Percentiles rank a stretch among this genome's conserved stretches.
Conservation (phyloP, 2,113 vertebrate genomes). For the Aptenodytes forsteri region DNA sequence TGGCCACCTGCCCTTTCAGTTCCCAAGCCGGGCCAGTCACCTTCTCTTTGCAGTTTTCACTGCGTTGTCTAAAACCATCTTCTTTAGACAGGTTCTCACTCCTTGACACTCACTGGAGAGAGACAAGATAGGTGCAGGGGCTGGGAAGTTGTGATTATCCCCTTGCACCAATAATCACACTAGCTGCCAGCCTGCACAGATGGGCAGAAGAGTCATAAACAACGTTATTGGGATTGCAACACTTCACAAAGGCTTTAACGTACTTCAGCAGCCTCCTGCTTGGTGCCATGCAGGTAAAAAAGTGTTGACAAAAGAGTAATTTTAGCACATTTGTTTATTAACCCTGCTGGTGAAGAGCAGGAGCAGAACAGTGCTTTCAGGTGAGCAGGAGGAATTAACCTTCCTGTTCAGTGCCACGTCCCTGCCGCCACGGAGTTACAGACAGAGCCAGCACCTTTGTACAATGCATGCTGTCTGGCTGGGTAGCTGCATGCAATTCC, state of each 20-base stretch:
- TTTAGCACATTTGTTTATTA: not conserved
- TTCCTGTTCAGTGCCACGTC: not conserved
- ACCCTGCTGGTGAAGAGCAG: not conserved
- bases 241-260: not conserved
- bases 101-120: not conserved
- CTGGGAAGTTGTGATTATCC: not conserved
- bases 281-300: not conserved
- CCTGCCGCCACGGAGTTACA: not conserved
- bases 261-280: not conserved
- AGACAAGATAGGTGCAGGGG: not conserved
- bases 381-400: not conserved
- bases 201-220: not conserved
- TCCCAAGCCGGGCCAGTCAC: not conserved
- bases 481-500: not conserved
- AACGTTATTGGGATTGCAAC: not conserved
- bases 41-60: not conserved
- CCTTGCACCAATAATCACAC: rapidly evolving
- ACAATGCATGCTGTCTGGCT: rapidly evolving
- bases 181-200: not conserved
- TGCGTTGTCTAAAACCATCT: not conserved
- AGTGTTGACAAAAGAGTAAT: not conserved
- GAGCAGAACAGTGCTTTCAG: not conserved
- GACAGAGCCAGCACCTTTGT: not conserved
- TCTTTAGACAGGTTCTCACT: not conserved
- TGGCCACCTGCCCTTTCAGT: not conserved